phyloP scores from a whole-genome alignment of 2,113 vertebrate genomes.

The Chitala chitala region DNA sequence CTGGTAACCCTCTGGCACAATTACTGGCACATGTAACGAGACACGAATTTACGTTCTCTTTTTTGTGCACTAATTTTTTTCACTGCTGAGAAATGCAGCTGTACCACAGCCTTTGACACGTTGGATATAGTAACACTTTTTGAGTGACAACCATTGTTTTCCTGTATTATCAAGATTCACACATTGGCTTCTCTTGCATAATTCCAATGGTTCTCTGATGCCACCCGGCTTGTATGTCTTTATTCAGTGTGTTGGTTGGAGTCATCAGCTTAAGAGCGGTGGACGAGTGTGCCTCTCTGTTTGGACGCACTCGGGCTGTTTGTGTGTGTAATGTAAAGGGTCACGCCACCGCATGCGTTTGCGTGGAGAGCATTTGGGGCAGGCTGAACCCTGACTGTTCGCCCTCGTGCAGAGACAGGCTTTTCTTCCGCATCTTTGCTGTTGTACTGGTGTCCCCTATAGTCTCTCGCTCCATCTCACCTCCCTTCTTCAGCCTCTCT shows the following conservation, averaged over 20 bases:
- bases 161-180: not conserved
- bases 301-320: not conserved
- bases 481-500: not conserved
- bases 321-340: not conserved
- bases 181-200: not conserved
- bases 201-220: no score
- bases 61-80: not conserved
- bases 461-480: not conserved
- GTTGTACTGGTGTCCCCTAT: not conserved
- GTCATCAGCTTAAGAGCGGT: no score
- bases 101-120: conserved; percentile 1
- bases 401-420: not conserved
- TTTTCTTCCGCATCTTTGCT: not conserved
- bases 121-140: not conserved
- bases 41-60: not conserved
- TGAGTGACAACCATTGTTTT: not conserved
- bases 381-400: not conserved
- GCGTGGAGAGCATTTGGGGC: not conserved
- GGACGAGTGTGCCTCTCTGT: not conserved
- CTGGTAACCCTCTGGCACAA: no score
- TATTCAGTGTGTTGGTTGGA: no score
- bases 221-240: no score
- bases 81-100: not conserved
- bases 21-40: not conserved
- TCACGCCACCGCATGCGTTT: not conserved